These are phyloP conservation scores for Belgica antarctica DNA, from an alignment of 2,888 invertebrate species.

Conservation along the genomic window DNA sequence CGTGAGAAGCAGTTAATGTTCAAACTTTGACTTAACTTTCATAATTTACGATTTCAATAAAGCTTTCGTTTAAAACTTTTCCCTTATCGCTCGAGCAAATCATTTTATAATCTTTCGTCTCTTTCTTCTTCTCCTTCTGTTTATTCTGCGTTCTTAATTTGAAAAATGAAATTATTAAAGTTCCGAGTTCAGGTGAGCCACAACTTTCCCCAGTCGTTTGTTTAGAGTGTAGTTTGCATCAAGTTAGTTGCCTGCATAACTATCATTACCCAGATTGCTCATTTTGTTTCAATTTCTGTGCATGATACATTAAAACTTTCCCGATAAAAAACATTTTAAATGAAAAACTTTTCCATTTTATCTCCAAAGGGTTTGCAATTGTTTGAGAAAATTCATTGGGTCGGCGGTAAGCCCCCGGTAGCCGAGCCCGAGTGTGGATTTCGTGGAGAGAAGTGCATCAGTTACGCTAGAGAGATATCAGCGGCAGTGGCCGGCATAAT, in stretches of 20 bases:
- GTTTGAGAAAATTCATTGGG: conserved; percentile 73
- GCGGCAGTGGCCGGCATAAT: conserved; percentile 78
- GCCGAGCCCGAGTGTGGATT: conserved; percentile 91
- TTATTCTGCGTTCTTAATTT: background rate
- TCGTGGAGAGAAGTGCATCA: conserved; percentile 82
- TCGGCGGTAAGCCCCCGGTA: conserved; percentile 70
- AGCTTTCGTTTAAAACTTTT: too few relatives aligned
- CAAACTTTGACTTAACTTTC: too few relatives aligned
- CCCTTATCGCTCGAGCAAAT: background rate
- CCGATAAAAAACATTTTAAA: background rate
- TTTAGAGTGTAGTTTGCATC: conserved; percentile 10
- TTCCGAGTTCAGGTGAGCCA: conserved; percentile 42
- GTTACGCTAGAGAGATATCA: conserved; percentile 83
- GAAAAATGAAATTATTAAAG: conserved; percentile 2
- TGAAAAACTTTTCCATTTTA: conserved; percentile 40
- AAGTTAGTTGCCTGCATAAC: background rate
- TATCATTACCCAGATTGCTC: conserved; percentile 11
- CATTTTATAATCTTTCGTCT: conserved; percentile 9
- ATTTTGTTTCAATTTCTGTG: background rate
- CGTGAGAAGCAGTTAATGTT: too few relatives aligned
- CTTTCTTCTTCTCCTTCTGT: conserved; percentile 16
- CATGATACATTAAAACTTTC: background rate
- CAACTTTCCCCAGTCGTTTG: background rate
- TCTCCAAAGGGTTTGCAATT: conserved; percentile 72
- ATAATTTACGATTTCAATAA: too few relatives aligned